These are phyloP conservation scores for Dasysyrphus tricinctus DNA, from an alignment of 2,888 invertebrate species.

Conservation along the genomic window DNA sequence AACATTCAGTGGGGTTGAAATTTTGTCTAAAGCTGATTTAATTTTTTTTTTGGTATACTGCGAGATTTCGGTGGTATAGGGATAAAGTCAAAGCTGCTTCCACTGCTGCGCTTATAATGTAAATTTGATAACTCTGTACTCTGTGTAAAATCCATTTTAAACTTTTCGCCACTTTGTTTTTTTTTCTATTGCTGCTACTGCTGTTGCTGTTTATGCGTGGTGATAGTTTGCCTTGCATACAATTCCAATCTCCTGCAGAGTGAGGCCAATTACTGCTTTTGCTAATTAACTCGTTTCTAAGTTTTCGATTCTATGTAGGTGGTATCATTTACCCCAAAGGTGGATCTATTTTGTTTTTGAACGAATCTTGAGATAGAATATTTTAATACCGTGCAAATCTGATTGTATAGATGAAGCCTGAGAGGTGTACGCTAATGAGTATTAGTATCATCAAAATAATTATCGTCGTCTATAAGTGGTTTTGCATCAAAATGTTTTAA, in stretches of 20 bases:
- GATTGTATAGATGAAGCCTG: constrained; percentile 42
- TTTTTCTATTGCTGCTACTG: neutral
- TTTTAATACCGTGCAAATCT: constrained; percentile 46
- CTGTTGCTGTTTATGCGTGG: constrained; percentile 8
- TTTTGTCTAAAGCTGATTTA: constrained; percentile 33
- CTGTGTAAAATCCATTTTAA: constrained; percentile 56
- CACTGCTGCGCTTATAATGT: constrained; percentile 62
- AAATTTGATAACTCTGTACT: constrained; percentile 71
- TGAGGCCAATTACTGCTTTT: constrained; percentile 71
- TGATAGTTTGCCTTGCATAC: constrained; percentile 35
- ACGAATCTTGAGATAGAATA: constrained; percentile 24
- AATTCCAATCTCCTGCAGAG: constrained; percentile 64
- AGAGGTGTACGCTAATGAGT: constrained; percentile 63
- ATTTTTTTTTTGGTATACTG: constrained; percentile 13
- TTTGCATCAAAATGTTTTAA: constrained; percentile 51
- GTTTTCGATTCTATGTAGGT: constrained; percentile 50
- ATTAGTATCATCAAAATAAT: constrained; percentile 65
- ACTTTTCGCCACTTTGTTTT: constrained; percentile 10
- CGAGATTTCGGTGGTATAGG: neutral
- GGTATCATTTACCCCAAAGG: constrained; percentile 28
- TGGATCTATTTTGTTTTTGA: neutral
- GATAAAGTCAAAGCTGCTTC: constrained; percentile 29
- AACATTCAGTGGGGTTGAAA: constrained; percentile 33
- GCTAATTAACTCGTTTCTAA: constrained; percentile 73
- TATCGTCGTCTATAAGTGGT: constrained; percentile 30